Evolutionary conservation across 2,888 invertebrate genomes (phyloP).

Genomic region (Cantharis flavilabris): DNA sequence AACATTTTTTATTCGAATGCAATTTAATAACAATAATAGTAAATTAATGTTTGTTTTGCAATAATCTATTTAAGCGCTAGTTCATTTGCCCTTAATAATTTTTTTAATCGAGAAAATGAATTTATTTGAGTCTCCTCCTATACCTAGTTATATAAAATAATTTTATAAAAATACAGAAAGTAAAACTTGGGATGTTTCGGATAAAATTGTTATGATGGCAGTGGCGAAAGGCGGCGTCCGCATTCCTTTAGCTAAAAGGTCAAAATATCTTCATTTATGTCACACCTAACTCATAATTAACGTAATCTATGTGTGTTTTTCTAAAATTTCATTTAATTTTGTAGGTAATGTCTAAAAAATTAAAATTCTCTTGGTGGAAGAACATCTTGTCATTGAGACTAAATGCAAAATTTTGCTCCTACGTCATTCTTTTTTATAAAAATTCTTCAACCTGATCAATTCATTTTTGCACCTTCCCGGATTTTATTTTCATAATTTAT

Average conservation of each 20-base stretch:
- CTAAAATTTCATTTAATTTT: not conserved
- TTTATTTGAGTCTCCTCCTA: not conserved
- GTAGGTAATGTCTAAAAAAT: not conserved
- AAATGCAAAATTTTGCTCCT: not conserved
- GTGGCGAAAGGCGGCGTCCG: slow-evolving; percentile 24
- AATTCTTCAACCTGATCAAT: not conserved
- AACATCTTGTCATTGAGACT: no score
- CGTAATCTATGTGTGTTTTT: not conserved
- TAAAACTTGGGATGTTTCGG: slow-evolving; percentile 5
- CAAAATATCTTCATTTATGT: slow-evolving; percentile 22
- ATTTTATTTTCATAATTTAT: not conserved
- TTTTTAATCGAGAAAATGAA: no score
- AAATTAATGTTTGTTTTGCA: not conserved
- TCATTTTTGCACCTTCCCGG: not conserved
- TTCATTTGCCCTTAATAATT: not conserved
- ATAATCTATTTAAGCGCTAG: not conserved
- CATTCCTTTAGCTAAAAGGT: slow-evolving; percentile 26
- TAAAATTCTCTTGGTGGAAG: not conserved
- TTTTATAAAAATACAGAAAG: slow-evolving; percentile 9
- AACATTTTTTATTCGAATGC: not conserved
- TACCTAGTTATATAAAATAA: no score
- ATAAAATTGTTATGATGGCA: not conserved
- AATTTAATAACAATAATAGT: not conserved
- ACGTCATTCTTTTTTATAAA: not conserved
- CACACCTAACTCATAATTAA: slow-evolving; percentile 8